Percentiles rank a stretch among this genome's conserved stretches.
Evolutionary conservation across 2,888 invertebrate species (phyloP).

Genomic region (Apeira syringaria): DNA sequence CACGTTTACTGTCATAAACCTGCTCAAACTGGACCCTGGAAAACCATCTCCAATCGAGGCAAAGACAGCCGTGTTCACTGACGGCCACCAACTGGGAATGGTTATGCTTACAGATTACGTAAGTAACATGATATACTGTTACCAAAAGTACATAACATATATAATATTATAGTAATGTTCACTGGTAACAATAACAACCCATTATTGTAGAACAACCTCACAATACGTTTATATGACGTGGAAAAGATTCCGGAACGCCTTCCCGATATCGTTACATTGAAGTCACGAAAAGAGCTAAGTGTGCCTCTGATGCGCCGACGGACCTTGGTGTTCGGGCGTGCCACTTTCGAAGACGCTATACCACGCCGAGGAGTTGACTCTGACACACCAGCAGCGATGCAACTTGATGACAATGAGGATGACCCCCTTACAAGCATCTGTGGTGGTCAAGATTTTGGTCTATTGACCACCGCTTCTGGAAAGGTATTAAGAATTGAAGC

Average conservation of each 20-base stretch:
- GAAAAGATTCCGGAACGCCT: slow-evolving; percentile 48
- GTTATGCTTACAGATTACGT: slow-evolving; percentile 60
- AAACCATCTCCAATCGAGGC: slow-evolving; percentile 52
- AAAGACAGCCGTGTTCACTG: slow-evolving; percentile 70
- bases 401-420: slow-evolving; percentile 85
- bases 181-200: too few relatives aligned
- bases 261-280: slow-evolving; percentile 43
- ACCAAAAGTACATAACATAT: too few relatives aligned
- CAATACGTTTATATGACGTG: slow-evolving; percentile 65
- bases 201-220: slow-evolving; percentile 60
- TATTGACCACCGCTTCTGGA: slow-evolving; percentile 92
- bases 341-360: slow-evolving; percentile 65
- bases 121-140: too few relatives aligned
- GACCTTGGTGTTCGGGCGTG: slow-evolving; percentile 63
- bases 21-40: slow-evolving; percentile 62
- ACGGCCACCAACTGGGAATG: slow-evolving; percentile 77
- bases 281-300: slow-evolving; percentile 56
- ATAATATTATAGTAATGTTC: too few relatives aligned
- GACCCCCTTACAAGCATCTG: slow-evolving; percentile 91
- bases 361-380: slow-evolving; percentile 57
- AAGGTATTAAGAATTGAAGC: too few relatives aligned
- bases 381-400: slow-evolving; percentile 80
- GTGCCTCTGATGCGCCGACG: slow-evolving; percentile 67
- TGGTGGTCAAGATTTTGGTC: slow-evolving; percentile 95
- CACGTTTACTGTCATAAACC: slow-evolving; percentile 58